These are phyloP conservation scores for Trachemys scripta DNA, from an alignment of 2,113 vertebrate genomes.

Conservation along the genomic window DNA sequence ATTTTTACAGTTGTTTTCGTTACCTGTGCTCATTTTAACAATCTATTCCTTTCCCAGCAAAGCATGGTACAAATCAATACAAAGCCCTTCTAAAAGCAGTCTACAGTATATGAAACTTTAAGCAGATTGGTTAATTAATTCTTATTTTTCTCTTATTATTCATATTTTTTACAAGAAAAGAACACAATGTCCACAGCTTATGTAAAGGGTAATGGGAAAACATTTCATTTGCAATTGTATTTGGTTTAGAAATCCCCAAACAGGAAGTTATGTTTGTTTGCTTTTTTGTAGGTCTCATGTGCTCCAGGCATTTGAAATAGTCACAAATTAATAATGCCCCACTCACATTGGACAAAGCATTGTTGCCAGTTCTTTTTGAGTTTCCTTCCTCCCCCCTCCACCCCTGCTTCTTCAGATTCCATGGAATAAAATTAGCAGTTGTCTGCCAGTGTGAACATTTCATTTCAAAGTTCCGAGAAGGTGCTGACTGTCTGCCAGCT, in stretches of 20 bases:
- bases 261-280: conserved; percentile 55
- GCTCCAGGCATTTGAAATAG: conserved; percentile 65
- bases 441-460: conserved; percentile 27
- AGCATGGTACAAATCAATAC: conserved; percentile 17
- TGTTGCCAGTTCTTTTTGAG: conserved; percentile 29
- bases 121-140: conserved; percentile 42
- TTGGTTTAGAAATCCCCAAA: conserved; percentile 53
- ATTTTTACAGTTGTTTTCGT: background rate
- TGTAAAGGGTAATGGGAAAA: conserved; percentile 51
- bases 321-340: background rate
- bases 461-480: background rate
- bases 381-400: conserved; percentile 26
- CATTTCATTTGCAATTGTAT: conserved; percentile 20
- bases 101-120: background rate
- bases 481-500: conserved; percentile 38
- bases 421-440: conserved; percentile 52
- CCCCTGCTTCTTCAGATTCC: conserved; percentile 20
- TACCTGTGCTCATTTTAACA: background rate
- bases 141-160: conserved; percentile 8
- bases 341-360: conserved; percentile 23
- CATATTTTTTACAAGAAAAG: conserved; percentile 45
- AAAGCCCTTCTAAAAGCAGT: background rate
- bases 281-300: conserved; percentile 29
- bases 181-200: conserved; percentile 39
- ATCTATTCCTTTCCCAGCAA: background rate